These are phyloP conservation scores for Coranthus polyacanthus DNA, from an alignment of 2,797 vertebrate species.

Conservation along the genomic window DNA sequence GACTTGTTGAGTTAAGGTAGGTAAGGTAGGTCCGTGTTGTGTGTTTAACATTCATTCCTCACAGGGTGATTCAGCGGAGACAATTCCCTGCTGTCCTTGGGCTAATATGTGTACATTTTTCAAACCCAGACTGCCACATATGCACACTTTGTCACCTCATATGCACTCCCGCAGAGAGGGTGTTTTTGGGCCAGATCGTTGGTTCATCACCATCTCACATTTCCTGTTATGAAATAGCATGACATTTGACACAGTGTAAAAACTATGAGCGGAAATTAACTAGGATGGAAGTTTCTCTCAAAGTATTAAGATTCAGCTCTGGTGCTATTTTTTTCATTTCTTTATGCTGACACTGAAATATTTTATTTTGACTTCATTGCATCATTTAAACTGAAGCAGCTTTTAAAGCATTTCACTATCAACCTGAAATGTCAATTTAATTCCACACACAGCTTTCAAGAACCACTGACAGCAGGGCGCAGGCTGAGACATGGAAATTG, in stretches of 20 bases:
- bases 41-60: slow-evolving; percentile 49
- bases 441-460: slow-evolving; percentile 67
- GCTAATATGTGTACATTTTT: slow-evolving; percentile 26
- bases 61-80: slow-evolving; percentile 54
- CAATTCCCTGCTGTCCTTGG: slow-evolving; percentile 14
- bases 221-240: slow-evolving; percentile 80
- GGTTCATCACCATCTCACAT: slow-evolving; percentile 67
- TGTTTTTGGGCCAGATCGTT: slow-evolving; percentile 58
- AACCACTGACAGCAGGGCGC: slow-evolving; percentile 66
- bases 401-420: slow-evolving; percentile 60
- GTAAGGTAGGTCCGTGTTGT: slow-evolving; percentile 42
- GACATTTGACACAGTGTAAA: slow-evolving; percentile 53
- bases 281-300: slow-evolving; percentile 45
- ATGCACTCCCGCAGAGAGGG: slow-evolving; percentile 40
- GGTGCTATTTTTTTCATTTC: slow-evolving; percentile 4
- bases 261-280: slow-evolving; percentile 54
- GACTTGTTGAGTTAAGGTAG: slow-evolving; percentile 56
- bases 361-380: slow-evolving; percentile 42
- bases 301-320: slow-evolving; percentile 34
- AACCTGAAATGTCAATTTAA: slow-evolving; percentile 72
- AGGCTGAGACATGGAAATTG: slow-evolving; percentile 72
- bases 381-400: slow-evolving; percentile 53
- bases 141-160: slow-evolving; percentile 52
- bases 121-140: slow-evolving; percentile 44
- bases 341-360: slow-evolving; percentile 22